A percentile compares a stretch with the other conserved stretches of the same genome.
Conservation (phyloP, 2,113 vertebrate species). For the Pteropus alecto region DNA sequence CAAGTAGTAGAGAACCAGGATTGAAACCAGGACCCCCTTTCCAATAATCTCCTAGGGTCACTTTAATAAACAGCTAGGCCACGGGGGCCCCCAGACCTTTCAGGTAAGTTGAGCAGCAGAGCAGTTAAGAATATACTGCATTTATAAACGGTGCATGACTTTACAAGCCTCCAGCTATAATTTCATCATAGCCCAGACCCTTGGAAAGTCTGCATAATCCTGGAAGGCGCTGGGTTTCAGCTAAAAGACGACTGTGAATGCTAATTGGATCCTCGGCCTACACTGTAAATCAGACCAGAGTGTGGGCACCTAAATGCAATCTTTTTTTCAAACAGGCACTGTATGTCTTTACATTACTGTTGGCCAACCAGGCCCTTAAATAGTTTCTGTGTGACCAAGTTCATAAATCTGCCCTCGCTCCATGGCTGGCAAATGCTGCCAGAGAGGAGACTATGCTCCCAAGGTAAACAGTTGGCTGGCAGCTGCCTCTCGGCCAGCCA, state of each 20-base stretch:
- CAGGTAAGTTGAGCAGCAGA: conserved; percentile 68
- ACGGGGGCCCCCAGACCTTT: neutral
- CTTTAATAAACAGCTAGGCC: conserved; percentile 14
- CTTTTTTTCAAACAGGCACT: conserved; percentile 83
- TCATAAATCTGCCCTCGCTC: conserved; percentile 85
- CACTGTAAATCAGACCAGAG: conserved; percentile 83
- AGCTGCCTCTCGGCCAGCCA: conserved; percentile 58
- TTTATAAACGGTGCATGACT: conserved; percentile 81
- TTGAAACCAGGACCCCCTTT: conserved; percentile 6
- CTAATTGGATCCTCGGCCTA: conserved; percentile 85
- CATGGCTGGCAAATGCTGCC: conserved; percentile 77
- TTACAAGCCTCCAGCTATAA: conserved; percentile 85
- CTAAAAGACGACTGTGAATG: conserved; percentile 84
- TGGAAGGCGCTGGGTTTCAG: conserved; percentile 83
- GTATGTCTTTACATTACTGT: conserved; percentile 85
- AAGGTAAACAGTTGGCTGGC: conserved; percentile 85
- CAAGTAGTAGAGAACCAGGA: neutral
- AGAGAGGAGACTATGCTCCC: conserved; percentile 78
- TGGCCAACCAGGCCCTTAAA: conserved; percentile 82
- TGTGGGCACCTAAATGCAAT: conserved; percentile 80
- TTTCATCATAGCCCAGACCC: conserved; percentile 83
- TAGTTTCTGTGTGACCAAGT: conserved; percentile 80
- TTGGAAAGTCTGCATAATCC: conserved; percentile 89
- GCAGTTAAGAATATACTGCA: conserved; percentile 80
- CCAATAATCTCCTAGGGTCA: conserved; percentile 10